These are phyloP conservation scores for Omphaloscelis lunosa DNA, from an alignment of 2,888 invertebrate species.

Conservation along the genomic window DNA sequence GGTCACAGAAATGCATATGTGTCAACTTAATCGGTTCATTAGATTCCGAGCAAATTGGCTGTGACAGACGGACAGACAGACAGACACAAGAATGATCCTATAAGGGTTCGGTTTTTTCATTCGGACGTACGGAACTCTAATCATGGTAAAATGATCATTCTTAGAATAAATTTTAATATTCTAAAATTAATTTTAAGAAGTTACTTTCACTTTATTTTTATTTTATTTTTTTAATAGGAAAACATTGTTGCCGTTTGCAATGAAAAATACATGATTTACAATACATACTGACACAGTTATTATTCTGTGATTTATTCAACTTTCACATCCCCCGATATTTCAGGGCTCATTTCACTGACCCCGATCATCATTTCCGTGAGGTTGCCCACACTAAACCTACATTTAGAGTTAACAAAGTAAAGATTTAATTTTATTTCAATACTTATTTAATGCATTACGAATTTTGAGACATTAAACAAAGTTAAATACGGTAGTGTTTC, in stretches of 20 bases:
- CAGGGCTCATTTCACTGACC: conserved; percentile 30
- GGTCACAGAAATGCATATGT: no score
- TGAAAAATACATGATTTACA: conserved; percentile 43
- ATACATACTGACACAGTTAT: conserved; percentile 33
- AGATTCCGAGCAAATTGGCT: no score
- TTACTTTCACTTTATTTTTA: no score
- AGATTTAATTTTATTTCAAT: background rate
- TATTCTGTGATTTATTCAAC: conserved; percentile 48
- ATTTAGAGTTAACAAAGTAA: background rate
- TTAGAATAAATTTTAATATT: no score
- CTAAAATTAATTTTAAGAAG: no score
- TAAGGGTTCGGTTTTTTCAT: no score
- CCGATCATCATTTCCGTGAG: conserved; percentile 31
- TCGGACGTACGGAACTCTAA: no score
- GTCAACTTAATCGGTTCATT: no score
- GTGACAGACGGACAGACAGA: no score
- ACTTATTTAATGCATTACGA: background rate
- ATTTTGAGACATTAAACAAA: background rate
- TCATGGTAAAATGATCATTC: no score
- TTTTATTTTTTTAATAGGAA: background rate
- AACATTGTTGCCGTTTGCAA: background rate
- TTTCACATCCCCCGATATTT: conserved; percentile 32
- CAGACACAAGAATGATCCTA: no score
- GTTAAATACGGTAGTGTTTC: background rate
- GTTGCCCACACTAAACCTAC: background rate